A percentile compares a stretch with the other conserved stretches of the same genome.
phyloP scores from a whole-genome alignment of 1,140 invertebrate species.

The Pseudachorutes palmiensis region DNA sequence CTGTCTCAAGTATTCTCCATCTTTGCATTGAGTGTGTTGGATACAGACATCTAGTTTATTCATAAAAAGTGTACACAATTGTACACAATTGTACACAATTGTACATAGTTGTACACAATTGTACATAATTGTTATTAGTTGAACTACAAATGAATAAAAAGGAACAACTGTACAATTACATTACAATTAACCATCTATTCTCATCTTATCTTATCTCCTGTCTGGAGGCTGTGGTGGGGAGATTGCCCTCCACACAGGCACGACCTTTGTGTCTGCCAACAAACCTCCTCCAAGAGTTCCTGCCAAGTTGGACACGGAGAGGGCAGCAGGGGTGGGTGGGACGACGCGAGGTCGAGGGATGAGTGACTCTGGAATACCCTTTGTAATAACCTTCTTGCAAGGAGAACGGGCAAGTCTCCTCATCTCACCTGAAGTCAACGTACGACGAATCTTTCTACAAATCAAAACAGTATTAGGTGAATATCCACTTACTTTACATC shows the following conservation, averaged over 20 bases:
- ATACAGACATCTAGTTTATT: too few relatives aligned
- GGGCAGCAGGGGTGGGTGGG: not conserved
- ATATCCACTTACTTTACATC: too few relatives aligned
- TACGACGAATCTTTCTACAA: conserved; percentile 69
- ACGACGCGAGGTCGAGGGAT: not conserved
- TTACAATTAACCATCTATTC: too few relatives aligned
- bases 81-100: too few relatives aligned
- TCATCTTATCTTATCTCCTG: not conserved
- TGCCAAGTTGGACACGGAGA: not conserved
- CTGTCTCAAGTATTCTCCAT: too few relatives aligned
- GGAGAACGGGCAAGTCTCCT: conserved; percentile 82
- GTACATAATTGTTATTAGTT: too few relatives aligned
- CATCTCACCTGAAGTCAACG: conserved; percentile 68
- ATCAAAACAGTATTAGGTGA: too few relatives aligned
- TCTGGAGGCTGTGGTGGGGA: not conserved
- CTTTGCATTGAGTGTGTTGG: too few relatives aligned
- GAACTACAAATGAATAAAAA: too few relatives aligned
- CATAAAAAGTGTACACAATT: too few relatives aligned
- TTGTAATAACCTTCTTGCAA: conserved; percentile 60
- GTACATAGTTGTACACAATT: too few relatives aligned
- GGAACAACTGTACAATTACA: too few relatives aligned
- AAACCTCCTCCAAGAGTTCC: not conserved
- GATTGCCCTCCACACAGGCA: conserved; percentile 7
- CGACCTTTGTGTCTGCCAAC: not conserved
- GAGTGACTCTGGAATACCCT: conserved; percentile 38